These are phyloP conservation scores for Centropyge bicolor DNA, from an alignment of 2,797 vertebrate species.

Conservation along the genomic window DNA sequence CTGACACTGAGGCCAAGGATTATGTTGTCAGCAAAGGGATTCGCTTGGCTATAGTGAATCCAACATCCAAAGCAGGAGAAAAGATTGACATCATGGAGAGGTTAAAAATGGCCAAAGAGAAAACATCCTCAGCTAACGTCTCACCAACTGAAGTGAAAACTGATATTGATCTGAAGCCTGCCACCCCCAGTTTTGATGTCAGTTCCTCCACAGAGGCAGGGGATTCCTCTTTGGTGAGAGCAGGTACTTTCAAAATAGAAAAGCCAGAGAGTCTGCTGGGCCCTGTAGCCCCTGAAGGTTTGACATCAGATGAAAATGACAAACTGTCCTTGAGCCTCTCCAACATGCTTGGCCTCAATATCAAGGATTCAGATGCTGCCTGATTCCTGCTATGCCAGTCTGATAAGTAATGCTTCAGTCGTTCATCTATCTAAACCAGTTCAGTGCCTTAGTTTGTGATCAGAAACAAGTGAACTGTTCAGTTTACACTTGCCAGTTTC, in stretches of 20 bases:
- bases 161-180: constrained; percentile 41
- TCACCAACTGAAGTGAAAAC: constrained; percentile 57
- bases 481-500: constrained; percentile 12
- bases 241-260: constrained; percentile 80
- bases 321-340: constrained; percentile 79
- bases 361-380: constrained; percentile 41
- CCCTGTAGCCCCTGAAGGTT: constrained; percentile 47
- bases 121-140: constrained; percentile 34
- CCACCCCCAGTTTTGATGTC: constrained; percentile 29
- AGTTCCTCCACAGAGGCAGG: constrained; percentile 29
- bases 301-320: constrained; percentile 60
- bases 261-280: constrained; percentile 62
- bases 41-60: constrained; percentile 66
- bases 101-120: constrained; percentile 74
- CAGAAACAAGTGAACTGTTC: constrained; percentile 12
- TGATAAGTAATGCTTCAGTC: constrained; percentile 6
- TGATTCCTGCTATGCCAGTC: constrained; percentile 25
- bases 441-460: constrained; percentile 30
- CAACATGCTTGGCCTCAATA: constrained; percentile 82
- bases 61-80: constrained; percentile 36
- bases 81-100: constrained; percentile 80
- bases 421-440: constrained; percentile 45
- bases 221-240: constrained; percentile 61
- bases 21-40: constrained; percentile 74
- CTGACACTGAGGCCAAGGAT: constrained; percentile 57